Evolutionary conservation across 2,113 vertebrate genomes (phyloP).

Genomic region (Aptenodytes forsteri): DNA sequence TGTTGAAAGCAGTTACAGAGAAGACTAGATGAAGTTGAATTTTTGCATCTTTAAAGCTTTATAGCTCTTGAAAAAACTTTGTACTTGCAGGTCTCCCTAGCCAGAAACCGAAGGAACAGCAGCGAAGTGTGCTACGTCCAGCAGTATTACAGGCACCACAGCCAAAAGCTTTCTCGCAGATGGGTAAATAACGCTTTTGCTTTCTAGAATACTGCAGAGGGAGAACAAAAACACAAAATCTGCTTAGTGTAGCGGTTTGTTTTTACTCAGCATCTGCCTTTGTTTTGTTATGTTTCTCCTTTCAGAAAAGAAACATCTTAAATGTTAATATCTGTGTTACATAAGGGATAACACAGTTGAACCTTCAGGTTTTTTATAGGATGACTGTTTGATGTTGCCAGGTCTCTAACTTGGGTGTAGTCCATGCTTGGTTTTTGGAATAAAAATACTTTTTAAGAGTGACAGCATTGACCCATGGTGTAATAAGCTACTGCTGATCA

Average conservation of each 20-base stretch:
- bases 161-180: slow-evolving; percentile 86
- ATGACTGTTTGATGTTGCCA: neutral
- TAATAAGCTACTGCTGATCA: neutral
- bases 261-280: neutral
- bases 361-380: neutral
- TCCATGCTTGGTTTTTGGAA: neutral
- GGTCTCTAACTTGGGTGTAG: neutral
- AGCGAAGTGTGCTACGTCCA: slow-evolving; percentile 93
- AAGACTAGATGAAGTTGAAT: neutral
- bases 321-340: neutral
- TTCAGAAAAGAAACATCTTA: neutral
- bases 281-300: neutral
- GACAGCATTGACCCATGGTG: neutral
- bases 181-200: slow-evolving; percentile 77
- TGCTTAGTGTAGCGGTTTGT: neutral
- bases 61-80: neutral
- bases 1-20: neutral
- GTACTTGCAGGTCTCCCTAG: slow-evolving; percentile 88
- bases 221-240: neutral
- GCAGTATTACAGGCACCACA: slow-evolving; percentile 92
- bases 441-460: neutral
- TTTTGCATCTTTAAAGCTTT: neutral
- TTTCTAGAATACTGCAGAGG: neutral
- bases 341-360: neutral
- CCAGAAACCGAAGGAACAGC: slow-evolving; percentile 97